These are phyloP conservation scores for Malaclemys terrapin DNA, from an alignment of 2,113 vertebrate species.

Conservation along the genomic window DNA sequence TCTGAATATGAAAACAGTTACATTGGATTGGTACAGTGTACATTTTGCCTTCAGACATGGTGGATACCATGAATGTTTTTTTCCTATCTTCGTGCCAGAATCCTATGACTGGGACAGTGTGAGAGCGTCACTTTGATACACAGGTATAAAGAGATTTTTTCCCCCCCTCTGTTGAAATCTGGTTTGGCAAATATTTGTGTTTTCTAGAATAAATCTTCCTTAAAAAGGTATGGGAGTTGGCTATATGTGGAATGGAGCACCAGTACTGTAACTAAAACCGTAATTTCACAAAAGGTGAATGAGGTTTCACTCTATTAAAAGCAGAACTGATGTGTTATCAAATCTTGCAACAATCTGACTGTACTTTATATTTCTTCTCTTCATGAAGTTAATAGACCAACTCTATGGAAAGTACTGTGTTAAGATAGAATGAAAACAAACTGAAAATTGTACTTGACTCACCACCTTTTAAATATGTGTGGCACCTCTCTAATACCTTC, in stretches of 20 bases:
- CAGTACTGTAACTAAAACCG: background rate
- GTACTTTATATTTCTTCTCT: background rate
- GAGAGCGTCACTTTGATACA: background rate
- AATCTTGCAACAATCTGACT: background rate
- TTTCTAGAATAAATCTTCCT: background rate
- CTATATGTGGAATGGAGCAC: background rate
- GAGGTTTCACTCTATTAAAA: background rate
- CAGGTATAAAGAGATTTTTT: background rate
- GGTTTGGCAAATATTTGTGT: background rate
- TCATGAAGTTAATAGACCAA: background rate
- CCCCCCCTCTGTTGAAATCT: background rate
- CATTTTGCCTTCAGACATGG: background rate
- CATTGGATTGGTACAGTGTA: background rate
- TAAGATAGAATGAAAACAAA: background rate
- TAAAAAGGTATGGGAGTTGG: background rate
- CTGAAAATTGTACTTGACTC: background rate
- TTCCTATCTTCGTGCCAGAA: background rate
- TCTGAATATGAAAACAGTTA: too few species aligned
- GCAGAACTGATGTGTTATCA: background rate
- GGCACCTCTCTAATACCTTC: background rate
- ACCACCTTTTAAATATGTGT: background rate
- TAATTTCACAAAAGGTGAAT: background rate
- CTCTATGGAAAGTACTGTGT: background rate
- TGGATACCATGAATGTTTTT: background rate
- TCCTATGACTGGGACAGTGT: background rate